These are phyloP conservation scores for Diarsia mendica DNA, from an alignment of 2,888 invertebrate species.

Conservation along the genomic window DNA sequence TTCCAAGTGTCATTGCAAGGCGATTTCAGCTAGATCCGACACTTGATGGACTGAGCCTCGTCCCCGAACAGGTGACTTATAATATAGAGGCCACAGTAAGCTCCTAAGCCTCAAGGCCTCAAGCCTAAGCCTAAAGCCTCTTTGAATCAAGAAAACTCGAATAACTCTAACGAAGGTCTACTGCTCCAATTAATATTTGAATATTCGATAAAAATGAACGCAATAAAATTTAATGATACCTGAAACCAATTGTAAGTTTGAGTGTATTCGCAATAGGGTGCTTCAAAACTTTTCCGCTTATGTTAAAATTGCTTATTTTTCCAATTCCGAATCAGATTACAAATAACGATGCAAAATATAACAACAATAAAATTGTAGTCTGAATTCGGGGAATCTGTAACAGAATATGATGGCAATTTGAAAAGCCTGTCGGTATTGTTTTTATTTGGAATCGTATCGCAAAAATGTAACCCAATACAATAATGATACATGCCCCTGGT, in stretches of 20 bases:
- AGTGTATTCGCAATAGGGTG: background rate
- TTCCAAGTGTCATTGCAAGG: background rate
- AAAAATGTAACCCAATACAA: background rate
- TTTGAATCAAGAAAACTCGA: background rate
- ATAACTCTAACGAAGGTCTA: constrained; percentile 1
- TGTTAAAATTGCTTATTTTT: background rate
- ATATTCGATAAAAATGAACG: background rate
- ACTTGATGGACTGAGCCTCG: constrained; percentile 31
- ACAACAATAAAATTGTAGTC: background rate
- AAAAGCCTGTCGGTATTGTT: constrained; percentile 14
- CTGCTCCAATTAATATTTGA: background rate
- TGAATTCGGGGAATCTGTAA: constrained; percentile 6
- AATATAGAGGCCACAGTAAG: constrained; percentile 18
- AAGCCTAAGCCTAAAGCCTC: constrained; percentile 9
- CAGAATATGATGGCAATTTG: constrained; percentile 31
- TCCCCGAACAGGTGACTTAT: constrained; percentile 8
- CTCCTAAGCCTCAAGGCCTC: constrained; percentile 2
- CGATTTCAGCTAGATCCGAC: constrained; percentile 32
- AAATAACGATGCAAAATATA: constrained; percentile 1
- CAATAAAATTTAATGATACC: background rate
- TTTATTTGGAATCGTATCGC: constrained; percentile 1
- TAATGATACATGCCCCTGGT: background rate
- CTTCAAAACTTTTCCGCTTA: background rate
- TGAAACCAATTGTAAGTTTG: background rate
- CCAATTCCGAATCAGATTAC: constrained; percentile 6